Evolutionary conservation across 2,888 invertebrate genomes (phyloP), one percentile per base, ranked within the genome.

Genomic region (Drosophila robusta): DNA sequence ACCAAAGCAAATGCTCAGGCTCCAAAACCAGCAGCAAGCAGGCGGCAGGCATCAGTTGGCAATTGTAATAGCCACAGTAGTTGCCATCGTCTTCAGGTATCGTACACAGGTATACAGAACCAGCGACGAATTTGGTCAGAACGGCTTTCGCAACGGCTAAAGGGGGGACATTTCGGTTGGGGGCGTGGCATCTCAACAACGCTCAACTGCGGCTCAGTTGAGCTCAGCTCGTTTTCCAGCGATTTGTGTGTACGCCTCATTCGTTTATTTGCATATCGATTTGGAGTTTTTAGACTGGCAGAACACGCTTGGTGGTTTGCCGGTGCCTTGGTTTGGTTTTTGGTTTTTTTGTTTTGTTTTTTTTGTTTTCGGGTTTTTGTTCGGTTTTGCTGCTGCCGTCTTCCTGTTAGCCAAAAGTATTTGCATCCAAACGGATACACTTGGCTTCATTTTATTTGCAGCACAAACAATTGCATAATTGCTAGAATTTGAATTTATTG

Each of bases 251-350:
- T 81, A 87, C 86, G 75, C 79, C 88, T 81, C 75, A 82, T 86
- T 86, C 83, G 67, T 70, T 79, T 88, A 87, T 87, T 89, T 87
- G 86, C 86, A 87, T 87, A 87, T 87, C 89, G 86, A 89, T 87
- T 87, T 89, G 86, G 86, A 83, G 85, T 89, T 89, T 87, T 83
- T 78, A 76, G 85, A 81, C 73, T 58, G 81, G 60, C 75, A 81
- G 70, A 87, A 81, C 68, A 67, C 65, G 56, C 66, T 41, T 36
- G 65, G 38, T 54, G 54, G 12, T 42, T 41, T 57, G 54, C 12
- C 32, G 45, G 11, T 46, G 39, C 26, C 45, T 49, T 46, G 57
- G 51, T 50, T 72, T 58, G 41, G 26, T 36, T 64, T 46, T 41
- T 41, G 18, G 18, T 11, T 26, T n/a, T 24, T 58, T 44, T 44